These are phyloP conservation scores for Hippocampus abdominalis DNA, from an alignment of 2,113 vertebrate genomes.

Conservation along the genomic window DNA sequence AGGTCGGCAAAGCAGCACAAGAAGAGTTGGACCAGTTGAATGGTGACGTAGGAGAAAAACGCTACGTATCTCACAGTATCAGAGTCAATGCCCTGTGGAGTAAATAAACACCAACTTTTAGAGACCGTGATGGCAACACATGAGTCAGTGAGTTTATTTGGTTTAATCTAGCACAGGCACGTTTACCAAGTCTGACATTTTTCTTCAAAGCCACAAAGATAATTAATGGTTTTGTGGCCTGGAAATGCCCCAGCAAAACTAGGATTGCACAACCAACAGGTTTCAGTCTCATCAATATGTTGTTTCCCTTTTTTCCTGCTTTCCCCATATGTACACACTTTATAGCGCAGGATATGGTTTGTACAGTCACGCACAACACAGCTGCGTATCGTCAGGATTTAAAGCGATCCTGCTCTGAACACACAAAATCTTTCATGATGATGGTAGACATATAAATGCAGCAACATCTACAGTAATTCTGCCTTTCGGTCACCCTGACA, in stretches of 20 bases:
- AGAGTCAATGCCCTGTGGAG: conserved; percentile 73
- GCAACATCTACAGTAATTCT: conserved; percentile 48
- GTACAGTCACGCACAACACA: conserved; percentile 49
- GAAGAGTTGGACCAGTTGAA: conserved; percentile 80
- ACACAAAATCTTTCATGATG: conserved; percentile 60
- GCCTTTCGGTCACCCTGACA: conserved; percentile 60
- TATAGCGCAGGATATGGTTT: conserved; percentile 46
- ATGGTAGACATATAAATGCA: conserved; percentile 63
- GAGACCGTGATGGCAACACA: background rate
- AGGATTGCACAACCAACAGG: conserved; percentile 7
- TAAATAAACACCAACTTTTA: conserved; percentile 25
- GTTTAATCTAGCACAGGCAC: conserved; percentile 8
- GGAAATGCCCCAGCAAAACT: conserved; percentile 11
- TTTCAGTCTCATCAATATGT: conserved; percentile 10
- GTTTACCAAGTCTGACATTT: conserved; percentile 14
- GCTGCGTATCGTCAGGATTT: conserved; percentile 66
- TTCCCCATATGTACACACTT: conserved; percentile 35
- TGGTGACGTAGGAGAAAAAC: conserved; percentile 76
- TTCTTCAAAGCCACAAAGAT: conserved; percentile 7
- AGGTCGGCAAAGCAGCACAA: conserved; percentile 84
- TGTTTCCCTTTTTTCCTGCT: conserved; percentile 14
- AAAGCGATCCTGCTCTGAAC: conserved; percentile 61
- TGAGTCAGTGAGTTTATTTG: conserved; percentile 11
- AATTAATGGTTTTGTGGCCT: conserved; percentile 21
- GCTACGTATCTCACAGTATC: conserved; percentile 77